Conservation (phyloP, 1,140 invertebrate species). For the Copidosoma floridanum region DNA sequence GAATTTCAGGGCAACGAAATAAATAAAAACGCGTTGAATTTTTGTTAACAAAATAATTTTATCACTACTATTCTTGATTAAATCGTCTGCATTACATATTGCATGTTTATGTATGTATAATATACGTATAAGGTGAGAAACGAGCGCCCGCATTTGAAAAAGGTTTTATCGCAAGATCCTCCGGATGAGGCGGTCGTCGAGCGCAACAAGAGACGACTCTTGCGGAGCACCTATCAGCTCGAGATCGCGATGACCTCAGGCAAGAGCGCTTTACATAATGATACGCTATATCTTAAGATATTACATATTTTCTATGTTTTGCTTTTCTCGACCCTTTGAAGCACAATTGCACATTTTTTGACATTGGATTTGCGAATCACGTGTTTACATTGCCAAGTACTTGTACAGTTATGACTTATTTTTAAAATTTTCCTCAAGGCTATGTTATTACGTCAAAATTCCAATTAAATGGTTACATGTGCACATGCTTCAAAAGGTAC, state of each 20-base stretch:
- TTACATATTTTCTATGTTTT: neutral
- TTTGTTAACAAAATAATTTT: slow-evolving; percentile 27
- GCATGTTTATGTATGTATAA: no score
- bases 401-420: no score
- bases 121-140: slow-evolving; percentile 37
- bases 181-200: slow-evolving; percentile 35
- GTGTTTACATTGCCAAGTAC: no score
- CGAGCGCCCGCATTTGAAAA: slow-evolving; percentile 30
- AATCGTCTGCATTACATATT: slow-evolving; percentile 13
- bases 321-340: slow-evolving; percentile 1
- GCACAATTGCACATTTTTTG: no score
- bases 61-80: no score
- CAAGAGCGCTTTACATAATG: neutral
- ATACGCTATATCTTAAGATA: neutral
- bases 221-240: slow-evolving; percentile 32
- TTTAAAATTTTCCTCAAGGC: no score
- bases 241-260: slow-evolving; percentile 31
- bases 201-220: slow-evolving; percentile 25
- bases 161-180: slow-evolving; percentile 23
- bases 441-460: no score
- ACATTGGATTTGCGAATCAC: no score
- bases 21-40: neutral
- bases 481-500: slow-evolving; percentile 12
- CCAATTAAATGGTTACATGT: no score
- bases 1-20: neutral